Percentiles rank a stretch among this genome's conserved stretches.
These are phyloP conservation scores for Sinopyrophorus schimmeli DNA, from an alignment of 2,888 invertebrate genomes.

Conservation along the genomic window DNA sequence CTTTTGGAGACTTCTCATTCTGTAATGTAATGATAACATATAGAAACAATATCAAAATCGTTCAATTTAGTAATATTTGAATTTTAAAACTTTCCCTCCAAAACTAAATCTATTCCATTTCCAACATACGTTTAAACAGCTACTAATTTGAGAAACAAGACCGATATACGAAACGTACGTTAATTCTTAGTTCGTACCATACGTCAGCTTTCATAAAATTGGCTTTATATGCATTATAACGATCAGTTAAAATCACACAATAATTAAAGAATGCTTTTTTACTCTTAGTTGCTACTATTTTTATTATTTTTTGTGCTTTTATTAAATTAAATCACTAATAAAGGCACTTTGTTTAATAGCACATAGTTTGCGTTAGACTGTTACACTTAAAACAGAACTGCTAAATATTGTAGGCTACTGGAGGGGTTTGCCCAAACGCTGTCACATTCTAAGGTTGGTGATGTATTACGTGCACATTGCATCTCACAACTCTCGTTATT, in stretches of 20 bases:
- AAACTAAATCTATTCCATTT: no score
- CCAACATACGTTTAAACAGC: slow-evolving; percentile 32
- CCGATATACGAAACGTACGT: slow-evolving; percentile 31
- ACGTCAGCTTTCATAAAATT: slow-evolving; percentile 20
- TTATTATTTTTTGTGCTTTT: slow-evolving; percentile 1
- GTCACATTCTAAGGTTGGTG: slow-evolving; percentile 51
- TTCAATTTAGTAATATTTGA: slow-evolving; percentile 9
- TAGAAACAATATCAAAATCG: neutral
- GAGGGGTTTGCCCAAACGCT: slow-evolving; percentile 42
- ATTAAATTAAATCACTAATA: slow-evolving; percentile 8
- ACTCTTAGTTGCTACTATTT: neutral
- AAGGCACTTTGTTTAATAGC: slow-evolving; percentile 12
- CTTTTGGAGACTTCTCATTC: slow-evolving; percentile 55
- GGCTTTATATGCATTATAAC: slow-evolving; percentile 22
- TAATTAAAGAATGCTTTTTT: neutral
- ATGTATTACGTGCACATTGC: slow-evolving; percentile 55
- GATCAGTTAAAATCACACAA: slow-evolving; percentile 4
- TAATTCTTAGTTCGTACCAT: slow-evolving; percentile 23
- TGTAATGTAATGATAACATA: slow-evolving; percentile 23
- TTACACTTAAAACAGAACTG: slow-evolving; percentile 33
- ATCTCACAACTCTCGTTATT: slow-evolving; percentile 18
- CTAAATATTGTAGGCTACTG: slow-evolving; percentile 6
- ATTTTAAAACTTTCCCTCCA: slow-evolving; percentile 53
- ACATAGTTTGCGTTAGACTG: slow-evolving; percentile 43
- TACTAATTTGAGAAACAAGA: slow-evolving; percentile 25